Base-by-base conservation (phyloP, 2,888 invertebrate species). In the Dexiosoma caninum region DNA sequence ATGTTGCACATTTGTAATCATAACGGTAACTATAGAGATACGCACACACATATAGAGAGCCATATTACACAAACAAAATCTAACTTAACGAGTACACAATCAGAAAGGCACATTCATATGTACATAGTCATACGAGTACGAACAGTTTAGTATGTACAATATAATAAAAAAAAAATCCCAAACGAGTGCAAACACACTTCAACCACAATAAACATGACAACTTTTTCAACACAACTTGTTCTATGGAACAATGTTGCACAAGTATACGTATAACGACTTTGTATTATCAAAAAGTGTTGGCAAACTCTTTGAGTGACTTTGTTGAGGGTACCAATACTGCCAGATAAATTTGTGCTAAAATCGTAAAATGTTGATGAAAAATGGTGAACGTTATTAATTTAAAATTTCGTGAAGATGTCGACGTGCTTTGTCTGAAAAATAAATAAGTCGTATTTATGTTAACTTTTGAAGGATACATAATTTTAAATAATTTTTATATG, bases 1-100 rank as follows among this genome's bases (percentile, higher is more conserved):
- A 55, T 82, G 71, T 64, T 71, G 69, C 55, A 72, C 69, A 71
- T 78, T 74, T 71, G 79, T 64, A 74, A 82, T 81, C 72, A 60
- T 76, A 76, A 70, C 49, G 37, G 49, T 51, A 71, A 70, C 49
- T 32, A 42, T 32, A 53, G 7, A 46, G 10, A 46, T 8, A 70
- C 37, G n/a, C 21, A 67, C n/a, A 44, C 19, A 44, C 0, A n/a
- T n/a, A n/a, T n/a, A n/a, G n/a, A n/a, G n/a, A n/a, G n/a, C n/a
- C n/a, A n/a, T n/a, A n/a, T n/a, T 5, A 32, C 46, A 23, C 2
- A 32, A 8, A 32, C 12, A 10, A 59, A 59, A 16, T 30, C 14
- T 16, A 16, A 42, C 14, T 42, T 42, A 40, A 40, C 2, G 16
- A 44, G 19, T 19, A 8, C 1, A 49, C 5, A 27, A 0, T 10